A percentile compares a stretch with the other conserved stretches of the same genome.
Conservation (phyloP, 2,797 vertebrate genomes). For the Scomberomorus guttatus region DNA sequence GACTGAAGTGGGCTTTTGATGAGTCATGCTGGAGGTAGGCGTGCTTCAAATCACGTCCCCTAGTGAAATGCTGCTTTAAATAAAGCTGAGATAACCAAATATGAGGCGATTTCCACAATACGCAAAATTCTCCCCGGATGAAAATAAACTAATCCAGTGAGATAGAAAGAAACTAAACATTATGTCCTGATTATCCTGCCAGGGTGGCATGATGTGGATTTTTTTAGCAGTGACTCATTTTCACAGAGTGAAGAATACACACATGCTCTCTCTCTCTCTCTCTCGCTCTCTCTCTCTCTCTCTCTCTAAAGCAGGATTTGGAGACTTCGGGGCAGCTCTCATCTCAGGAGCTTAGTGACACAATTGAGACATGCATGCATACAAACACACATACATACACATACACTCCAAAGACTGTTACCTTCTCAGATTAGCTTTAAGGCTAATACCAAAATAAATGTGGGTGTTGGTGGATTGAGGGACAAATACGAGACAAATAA, state of each 20-base stretch:
- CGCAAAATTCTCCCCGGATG: slow-evolving; percentile 56
- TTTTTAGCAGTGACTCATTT: slow-evolving; percentile 76
- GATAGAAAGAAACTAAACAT: slow-evolving; percentile 77
- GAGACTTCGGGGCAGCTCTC: slow-evolving; percentile 73
- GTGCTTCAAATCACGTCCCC: slow-evolving; percentile 45
- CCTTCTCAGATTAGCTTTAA: slow-evolving; percentile 64
- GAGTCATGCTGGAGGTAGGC: slow-evolving; percentile 62
- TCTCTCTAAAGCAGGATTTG: slow-evolving; percentile 69
- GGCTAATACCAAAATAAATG: slow-evolving; percentile 67
- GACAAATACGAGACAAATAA: slow-evolving; percentile 59
- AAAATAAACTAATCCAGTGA: slow-evolving; percentile 75
- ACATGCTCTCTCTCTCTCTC: neutral
- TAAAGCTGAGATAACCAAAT: slow-evolving; percentile 54
- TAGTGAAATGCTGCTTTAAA: slow-evolving; percentile 58
- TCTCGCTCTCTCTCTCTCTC: too few species aligned
- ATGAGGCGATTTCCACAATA: slow-evolving; percentile 54
- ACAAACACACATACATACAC: slow-evolving; percentile 9
- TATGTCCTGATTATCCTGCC: slow-evolving; percentile 76
- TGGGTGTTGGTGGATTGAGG: slow-evolving; percentile 60
- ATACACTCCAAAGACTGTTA: neutral
- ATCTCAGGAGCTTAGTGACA: slow-evolving; percentile 73
- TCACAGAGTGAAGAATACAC: slow-evolving; percentile 57
- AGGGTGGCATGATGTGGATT: slow-evolving; percentile 69
- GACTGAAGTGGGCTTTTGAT: slow-evolving; percentile 48
- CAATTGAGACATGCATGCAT: slow-evolving; percentile 54